phyloP scores from a whole-genome alignment of 2,888 invertebrate genomes.

The Nomada hirtipes region DNA sequence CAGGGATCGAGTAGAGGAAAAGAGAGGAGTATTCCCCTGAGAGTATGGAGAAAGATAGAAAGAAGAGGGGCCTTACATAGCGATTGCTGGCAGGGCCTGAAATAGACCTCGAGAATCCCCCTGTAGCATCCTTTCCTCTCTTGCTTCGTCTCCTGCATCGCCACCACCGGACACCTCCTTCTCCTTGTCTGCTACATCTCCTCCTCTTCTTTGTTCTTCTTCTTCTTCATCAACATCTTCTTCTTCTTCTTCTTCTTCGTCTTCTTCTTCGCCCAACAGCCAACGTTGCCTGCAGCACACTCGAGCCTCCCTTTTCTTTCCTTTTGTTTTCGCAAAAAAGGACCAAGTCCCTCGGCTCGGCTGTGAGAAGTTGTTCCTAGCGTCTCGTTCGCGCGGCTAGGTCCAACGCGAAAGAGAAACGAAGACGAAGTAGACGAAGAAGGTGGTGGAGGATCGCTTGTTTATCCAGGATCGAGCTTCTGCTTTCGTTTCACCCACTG shows the following conservation, averaged over 20 bases:
- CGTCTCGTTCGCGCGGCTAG: conserved; percentile 64
- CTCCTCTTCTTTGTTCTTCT: conserved; percentile 46
- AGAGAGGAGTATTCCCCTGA: conserved; percentile 46
- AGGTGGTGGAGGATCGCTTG: conserved; percentile 65
- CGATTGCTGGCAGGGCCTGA: conserved; percentile 76
- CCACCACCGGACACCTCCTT: conserved; percentile 33
- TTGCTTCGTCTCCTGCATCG: conserved; percentile 50
- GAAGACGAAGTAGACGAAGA: conserved; percentile 45
- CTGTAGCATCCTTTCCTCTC: conserved; percentile 69
- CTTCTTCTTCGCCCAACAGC: conserved; percentile 60
- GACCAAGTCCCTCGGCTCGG: conserved; percentile 63
- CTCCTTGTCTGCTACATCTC: conserved; percentile 50
- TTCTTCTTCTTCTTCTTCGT: conserved; percentile 55
- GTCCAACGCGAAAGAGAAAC: conserved; percentile 33
- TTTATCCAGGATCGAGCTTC: conserved; percentile 74
- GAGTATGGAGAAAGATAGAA: conserved; percentile 62
- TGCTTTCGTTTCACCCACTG: conserved; percentile 65
- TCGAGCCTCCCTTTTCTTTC: conserved; percentile 63
- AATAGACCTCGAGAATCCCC: conserved; percentile 79
- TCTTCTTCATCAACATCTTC: conserved; percentile 60
- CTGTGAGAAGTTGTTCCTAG: conserved; percentile 74
- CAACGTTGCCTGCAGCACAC: conserved; percentile 62
- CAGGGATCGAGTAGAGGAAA: conserved; percentile 29
- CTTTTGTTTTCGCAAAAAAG: conserved; percentile 72
- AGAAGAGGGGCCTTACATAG: conserved; percentile 74